Evolutionary conservation across 2,113 vertebrate genomes (phyloP), one percentile per base, ranked within the genome.

Genomic region (Hippoglossus stenolepis): DNA sequence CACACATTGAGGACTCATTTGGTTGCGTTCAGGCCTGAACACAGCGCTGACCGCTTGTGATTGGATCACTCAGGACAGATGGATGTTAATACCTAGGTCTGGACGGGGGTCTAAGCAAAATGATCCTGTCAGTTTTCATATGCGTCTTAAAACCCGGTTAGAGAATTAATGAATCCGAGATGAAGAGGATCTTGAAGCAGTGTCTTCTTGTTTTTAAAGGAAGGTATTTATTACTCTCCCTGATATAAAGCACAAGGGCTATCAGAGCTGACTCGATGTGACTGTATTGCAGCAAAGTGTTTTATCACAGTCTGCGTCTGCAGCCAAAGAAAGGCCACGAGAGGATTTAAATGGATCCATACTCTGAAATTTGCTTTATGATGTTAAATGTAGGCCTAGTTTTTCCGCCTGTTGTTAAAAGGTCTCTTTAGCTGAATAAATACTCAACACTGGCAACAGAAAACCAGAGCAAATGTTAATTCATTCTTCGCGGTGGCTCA

Each of bases 381-480:
- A 31, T 31, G 31, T 31, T 31, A 31, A 31, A 31, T 31, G 31
- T 31, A 5, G 6, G 31, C 31, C 31, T 31, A 31, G 31, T 31
- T 31, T 31, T 31, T 31, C 31, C 7, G 31, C 31, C 31, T 31
- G 31, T 31, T 31, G 31, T 31, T 31, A 31, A 31, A 56, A 18
- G 65, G 70, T 62, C 45, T 47, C 57, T 70, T 57, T 14, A 62
- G 24, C n/a, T 56, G 53, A 83, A 63, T 38, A 79, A 65, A 71
- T 20, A n/a, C 17, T 73, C 45, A 12, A 20, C 71, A 23, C 18
- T 49, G 47, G 63, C 18, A 7, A 23, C 24, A 51, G 70, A 73
- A 81, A 69, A 45, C 28, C 40, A 58, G 64, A 75, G 59, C 24
- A 68, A 80, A 77, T 75, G 24, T 57, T 70, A 58, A 83, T 68